Percentiles rank a stretch among this genome's conserved stretches.
These are phyloP conservation scores for Aporophyla lueneburgensis DNA, from an alignment of 2,888 invertebrate species.

Conservation along the genomic window DNA sequence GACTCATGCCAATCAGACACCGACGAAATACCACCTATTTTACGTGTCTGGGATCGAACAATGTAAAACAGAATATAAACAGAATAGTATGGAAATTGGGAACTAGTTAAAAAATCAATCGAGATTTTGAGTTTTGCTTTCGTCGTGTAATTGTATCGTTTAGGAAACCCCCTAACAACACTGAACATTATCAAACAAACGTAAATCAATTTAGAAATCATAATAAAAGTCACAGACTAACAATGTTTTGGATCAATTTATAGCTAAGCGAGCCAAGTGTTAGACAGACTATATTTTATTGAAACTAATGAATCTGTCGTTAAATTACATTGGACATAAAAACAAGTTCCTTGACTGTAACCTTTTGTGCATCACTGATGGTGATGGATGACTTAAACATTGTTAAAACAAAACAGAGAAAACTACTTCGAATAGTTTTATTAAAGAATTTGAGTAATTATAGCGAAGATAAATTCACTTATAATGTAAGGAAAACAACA, in stretches of 20 bases:
- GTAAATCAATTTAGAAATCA: constrained; percentile 25
- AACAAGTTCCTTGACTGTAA: constrained; percentile 5
- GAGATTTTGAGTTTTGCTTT: not conserved
- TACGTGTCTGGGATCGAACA: constrained; percentile 20
- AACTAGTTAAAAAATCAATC: not conserved
- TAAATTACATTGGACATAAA: constrained; percentile 28
- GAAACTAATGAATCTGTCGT: constrained; percentile 30
- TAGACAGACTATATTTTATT: constrained; percentile 28
- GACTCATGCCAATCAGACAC: constrained; percentile 73
- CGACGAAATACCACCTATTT: constrained; percentile 29
- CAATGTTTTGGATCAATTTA: constrained; percentile 46
- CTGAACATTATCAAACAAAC: not conserved
- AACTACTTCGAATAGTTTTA: not conserved
- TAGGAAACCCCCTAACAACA: not conserved
- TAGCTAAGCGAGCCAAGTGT: constrained; percentile 5
- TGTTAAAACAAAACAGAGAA: not conserved
- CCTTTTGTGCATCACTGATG: not conserved
- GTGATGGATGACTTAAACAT: not conserved
- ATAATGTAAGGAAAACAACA: not conserved
- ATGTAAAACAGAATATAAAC: not conserved
- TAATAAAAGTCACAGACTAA: constrained; percentile 31
- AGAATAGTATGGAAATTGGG: not conserved
- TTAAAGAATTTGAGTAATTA: not conserved
- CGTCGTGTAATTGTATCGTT: not conserved
- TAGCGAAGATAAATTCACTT: not conserved